These are phyloP conservation scores for Threskiornis aethiopicus DNA, from an alignment of 2,797 vertebrate species.

Conservation along the genomic window DNA sequence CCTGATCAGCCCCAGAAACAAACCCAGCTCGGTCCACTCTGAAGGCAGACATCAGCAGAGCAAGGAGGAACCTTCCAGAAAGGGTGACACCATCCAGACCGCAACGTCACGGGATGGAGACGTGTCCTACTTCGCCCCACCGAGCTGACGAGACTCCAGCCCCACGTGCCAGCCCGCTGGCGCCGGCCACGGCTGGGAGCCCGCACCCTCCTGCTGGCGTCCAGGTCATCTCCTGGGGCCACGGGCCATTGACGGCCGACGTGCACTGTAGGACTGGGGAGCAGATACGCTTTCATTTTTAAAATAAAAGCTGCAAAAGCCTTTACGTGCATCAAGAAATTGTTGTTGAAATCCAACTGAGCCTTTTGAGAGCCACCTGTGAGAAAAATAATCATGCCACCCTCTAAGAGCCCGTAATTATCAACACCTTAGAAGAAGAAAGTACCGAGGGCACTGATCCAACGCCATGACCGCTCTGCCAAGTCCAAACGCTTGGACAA, in stretches of 20 bases:
- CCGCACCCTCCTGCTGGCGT: accelerated
- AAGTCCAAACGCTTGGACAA: not conserved
- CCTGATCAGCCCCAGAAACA: not conserved
- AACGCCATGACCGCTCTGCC: not conserved
- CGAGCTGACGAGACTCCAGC: not conserved
- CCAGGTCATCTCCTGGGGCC: not conserved
- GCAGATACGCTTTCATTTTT: accelerated
- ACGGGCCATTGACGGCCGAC: accelerated
- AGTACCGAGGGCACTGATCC: not conserved
- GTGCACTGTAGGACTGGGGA: not conserved
- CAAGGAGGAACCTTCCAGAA: not conserved
- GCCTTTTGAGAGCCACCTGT: not conserved
- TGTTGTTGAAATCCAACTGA: not conserved
- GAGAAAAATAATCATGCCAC: not conserved
- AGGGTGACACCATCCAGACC: not conserved
- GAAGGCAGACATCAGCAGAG: accelerated
- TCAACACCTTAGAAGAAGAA: not conserved
- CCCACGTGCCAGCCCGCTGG: accelerated
- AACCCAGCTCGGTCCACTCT: accelerated
- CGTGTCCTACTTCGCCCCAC: accelerated
- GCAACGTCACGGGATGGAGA: not conserved
- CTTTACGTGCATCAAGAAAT: not conserved
- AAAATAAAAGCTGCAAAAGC: not conserved
- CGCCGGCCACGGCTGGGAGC: not conserved
- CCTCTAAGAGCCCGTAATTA: not conserved